Evolutionary conservation across 1,140 invertebrate genomes (phyloP).

Genomic region (Saccostrea cuccullata): DNA sequence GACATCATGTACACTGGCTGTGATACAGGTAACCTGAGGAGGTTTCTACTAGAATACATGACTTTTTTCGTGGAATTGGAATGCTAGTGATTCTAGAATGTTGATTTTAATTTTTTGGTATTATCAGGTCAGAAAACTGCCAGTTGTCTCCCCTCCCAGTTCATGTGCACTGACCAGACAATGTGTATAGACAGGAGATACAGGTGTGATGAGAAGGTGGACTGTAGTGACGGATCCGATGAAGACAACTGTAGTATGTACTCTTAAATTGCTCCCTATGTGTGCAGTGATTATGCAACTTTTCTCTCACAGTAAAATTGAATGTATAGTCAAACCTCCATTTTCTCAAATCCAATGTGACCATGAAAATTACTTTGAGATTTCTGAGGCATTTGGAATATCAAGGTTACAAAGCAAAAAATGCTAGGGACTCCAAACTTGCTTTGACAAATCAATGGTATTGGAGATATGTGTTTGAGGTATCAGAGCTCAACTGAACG

Average conservation of each 20-base stretch:
- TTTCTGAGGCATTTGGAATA: no score
- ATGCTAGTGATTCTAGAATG: neutral
- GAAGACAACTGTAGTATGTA: slow-evolving; percentile 64
- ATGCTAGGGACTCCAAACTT: no score
- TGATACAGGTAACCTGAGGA: slow-evolving; percentile 58
- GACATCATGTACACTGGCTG: slow-evolving; percentile 68
- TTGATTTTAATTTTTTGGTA: neutral
- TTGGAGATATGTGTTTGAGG: neutral
- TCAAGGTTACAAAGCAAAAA: no score
- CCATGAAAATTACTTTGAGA: neutral
- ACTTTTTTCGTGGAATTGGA: neutral
- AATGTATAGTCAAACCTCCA: no score
- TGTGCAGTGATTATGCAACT: no score
- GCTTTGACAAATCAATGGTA: neutral
- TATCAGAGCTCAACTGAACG: neutral
- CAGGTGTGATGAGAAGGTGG: slow-evolving; percentile 63
- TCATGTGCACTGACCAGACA: slow-evolving; percentile 59
- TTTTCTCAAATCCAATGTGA: no score
- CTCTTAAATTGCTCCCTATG: neutral
- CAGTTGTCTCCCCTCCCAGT: slow-evolving; percentile 58
- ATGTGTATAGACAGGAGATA: slow-evolving; percentile 63
- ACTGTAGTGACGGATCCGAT: slow-evolving; percentile 67
- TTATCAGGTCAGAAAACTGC: neutral
- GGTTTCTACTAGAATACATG: neutral
- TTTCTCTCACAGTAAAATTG: no score